Evolutionary conservation across 2,888 invertebrate genomes (phyloP).

Genomic region (Blastobasis lacticolella): DNA sequence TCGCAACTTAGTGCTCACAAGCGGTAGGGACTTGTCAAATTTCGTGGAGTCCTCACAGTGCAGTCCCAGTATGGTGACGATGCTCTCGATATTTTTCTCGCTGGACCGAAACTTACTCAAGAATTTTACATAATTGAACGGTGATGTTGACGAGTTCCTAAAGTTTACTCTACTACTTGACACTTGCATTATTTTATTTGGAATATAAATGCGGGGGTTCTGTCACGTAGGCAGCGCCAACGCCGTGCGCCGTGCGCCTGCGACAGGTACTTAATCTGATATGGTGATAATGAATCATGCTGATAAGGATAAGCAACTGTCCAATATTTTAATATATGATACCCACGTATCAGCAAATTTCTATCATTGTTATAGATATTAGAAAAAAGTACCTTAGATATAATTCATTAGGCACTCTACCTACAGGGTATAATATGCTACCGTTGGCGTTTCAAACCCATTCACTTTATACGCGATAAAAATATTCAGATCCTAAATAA

Average conservation of each 20-base stretch:
- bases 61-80: conserved; percentile 52
- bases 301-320: conserved; percentile 46
- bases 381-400: too few relatives aligned
- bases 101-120: conserved; percentile 46
- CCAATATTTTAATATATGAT: too few relatives aligned
- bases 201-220: not conserved
- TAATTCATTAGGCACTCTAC: too few relatives aligned
- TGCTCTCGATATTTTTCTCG: conserved; percentile 48
- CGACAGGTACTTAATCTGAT: conserved; percentile 29
- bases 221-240: conserved; percentile 38
- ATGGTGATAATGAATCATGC: conserved; percentile 37
- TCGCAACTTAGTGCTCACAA: conserved; percentile 21
- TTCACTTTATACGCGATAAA: too few relatives aligned
- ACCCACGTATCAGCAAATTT: too few relatives aligned
- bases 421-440: too few relatives aligned
- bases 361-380: too few relatives aligned
- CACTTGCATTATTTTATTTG: conserved; percentile 42
- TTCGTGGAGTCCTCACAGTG: conserved; percentile 44
- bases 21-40: conserved; percentile 19
- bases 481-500: too few relatives aligned
- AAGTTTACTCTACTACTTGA: conserved; percentile 57
- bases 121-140: conserved; percentile 59
- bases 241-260: not conserved
- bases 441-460: too few relatives aligned
- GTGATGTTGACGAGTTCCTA: conserved; percentile 47